Evolutionary conservation across 2,113 vertebrate species (phyloP), one percentile per base, ranked within the genome.

Genomic region (Catharus fuscescens): DNA sequence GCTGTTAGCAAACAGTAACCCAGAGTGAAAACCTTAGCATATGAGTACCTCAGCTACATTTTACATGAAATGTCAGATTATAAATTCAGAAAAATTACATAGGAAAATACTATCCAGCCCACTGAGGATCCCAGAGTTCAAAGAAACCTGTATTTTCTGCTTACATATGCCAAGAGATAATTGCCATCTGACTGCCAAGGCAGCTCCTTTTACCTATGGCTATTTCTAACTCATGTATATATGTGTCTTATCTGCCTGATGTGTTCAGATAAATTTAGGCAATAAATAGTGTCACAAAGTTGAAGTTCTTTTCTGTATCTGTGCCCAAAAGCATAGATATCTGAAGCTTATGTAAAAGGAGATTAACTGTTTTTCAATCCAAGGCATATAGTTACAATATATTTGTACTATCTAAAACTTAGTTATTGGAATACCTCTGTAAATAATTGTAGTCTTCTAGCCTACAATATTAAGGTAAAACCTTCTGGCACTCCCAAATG

Each of bases 1-100:
- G 71, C 71, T 95, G 67, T 80, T 83, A 80, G 81, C 90, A 94
- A 86, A 88, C 60, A 94, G 78, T 40, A 92, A 78, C 47, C 56
- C 50, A 56, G 86, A 62, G 56, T 66, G 72, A 88, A 94, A 92
- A 90, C 40, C 59, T 73, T 38, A 78, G 90, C 54, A n/a, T 67
- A 91, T 80, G 40, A 40, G n/a, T 59, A 86, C 38, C 38, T 65
- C 45, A 69, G 42, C 76, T 73, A 20, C 52, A 62, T 80, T 94
- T 86, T 36, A 80, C 19, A 52, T 17, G 28, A 54, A 86, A 71
- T 25, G 24, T 52, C 28, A 50, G 64, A 32, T 16, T 54, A 4
- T 47, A 83, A 77, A 54, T 83, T 66, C 60, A 73, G 85, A 53
- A 90, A 92, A 90, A 86, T 34, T 14, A 92, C 62, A 42, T 7